These are phyloP conservation scores for Fabriciana adippe DNA, from an alignment of 2,888 invertebrate species.

Conservation along the genomic window DNA sequence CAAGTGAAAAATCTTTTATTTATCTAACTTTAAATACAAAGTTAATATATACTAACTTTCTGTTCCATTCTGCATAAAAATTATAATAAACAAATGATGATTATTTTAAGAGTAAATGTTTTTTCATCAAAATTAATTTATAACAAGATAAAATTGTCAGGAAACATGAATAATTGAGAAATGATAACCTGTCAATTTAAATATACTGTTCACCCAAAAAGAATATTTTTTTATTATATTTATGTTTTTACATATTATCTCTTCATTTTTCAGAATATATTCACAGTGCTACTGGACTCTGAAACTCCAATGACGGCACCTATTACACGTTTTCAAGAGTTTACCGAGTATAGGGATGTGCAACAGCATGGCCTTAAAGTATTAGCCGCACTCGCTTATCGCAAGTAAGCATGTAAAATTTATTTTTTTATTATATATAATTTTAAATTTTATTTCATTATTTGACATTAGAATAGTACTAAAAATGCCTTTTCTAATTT, in stretches of 20 bases:
- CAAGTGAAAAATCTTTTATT: neutral
- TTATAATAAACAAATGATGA: too few species aligned
- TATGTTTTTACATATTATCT: neutral
- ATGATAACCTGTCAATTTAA: too few species aligned
- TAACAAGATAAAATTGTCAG: too few species aligned
- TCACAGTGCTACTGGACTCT: constrained; percentile 84
- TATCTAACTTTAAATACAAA: too few species aligned
- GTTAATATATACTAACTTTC: too few species aligned
- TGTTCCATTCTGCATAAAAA: too few species aligned
- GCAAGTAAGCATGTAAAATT: constrained; percentile 55
- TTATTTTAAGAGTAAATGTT: too few species aligned
- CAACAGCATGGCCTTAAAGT: constrained; percentile 86
- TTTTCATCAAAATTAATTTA: too few species aligned
- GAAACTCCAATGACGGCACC: constrained; percentile 83
- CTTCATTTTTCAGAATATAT: constrained; percentile 77
- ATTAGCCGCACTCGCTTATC: constrained; percentile 64
- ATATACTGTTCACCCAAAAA: neutral
- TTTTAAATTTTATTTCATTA: neutral
- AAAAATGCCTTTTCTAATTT: neutral
- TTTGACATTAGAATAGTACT: neutral
- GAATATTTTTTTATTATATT: neutral
- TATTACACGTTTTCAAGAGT: constrained; percentile 88
- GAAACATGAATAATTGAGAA: too few species aligned
- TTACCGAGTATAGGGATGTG: constrained; percentile 88
- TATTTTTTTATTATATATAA: neutral